A percentile compares a stretch with the other conserved stretches of the same genome.
These are phyloP conservation scores for Thera britannica DNA, from an alignment of 2,888 invertebrate genomes.

Conservation along the genomic window DNA sequence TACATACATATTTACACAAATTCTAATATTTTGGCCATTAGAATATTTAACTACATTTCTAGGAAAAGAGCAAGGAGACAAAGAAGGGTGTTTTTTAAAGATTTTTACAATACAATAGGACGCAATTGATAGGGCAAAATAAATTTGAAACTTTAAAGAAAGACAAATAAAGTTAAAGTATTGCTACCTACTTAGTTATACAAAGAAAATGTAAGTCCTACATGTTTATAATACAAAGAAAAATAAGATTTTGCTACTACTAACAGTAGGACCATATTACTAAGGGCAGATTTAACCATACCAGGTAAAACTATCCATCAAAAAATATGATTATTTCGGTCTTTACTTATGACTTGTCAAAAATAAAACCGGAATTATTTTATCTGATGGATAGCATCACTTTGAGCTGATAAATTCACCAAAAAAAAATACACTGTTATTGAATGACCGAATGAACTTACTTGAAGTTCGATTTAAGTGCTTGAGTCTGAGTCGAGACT, in stretches of 20 bases:
- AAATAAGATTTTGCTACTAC: slow-evolving; percentile 23
- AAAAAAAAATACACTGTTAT: no score
- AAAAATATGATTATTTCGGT: not conserved
- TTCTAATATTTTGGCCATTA: slow-evolving; percentile 42
- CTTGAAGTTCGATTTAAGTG: no score
- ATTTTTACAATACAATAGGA: slow-evolving; percentile 28
- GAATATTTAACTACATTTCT: slow-evolving; percentile 32
- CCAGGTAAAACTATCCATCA: not conserved
- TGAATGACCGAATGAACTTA: no score
- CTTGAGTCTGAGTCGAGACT: no score
- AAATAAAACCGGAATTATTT: no score
- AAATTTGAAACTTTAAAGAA: not conserved
- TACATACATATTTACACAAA: slow-evolving; percentile 34
- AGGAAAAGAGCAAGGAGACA: slow-evolving; percentile 24
- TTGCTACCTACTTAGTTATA: not conserved
- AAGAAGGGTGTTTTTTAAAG: slow-evolving; percentile 1
- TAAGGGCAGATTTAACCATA: slow-evolving; percentile 44
- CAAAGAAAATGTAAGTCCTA: not conserved
- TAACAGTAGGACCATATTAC: slow-evolving; percentile 71
- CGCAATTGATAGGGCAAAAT: slow-evolving; percentile 42
- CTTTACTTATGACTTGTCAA: no score
- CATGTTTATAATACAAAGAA: not conserved
- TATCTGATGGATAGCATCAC: no score
- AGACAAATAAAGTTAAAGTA: not conserved
- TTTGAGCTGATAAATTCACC: no score